phyloP scores from a whole-genome alignment of 2,797 vertebrate species.

The Delichon dasypus region DNA sequence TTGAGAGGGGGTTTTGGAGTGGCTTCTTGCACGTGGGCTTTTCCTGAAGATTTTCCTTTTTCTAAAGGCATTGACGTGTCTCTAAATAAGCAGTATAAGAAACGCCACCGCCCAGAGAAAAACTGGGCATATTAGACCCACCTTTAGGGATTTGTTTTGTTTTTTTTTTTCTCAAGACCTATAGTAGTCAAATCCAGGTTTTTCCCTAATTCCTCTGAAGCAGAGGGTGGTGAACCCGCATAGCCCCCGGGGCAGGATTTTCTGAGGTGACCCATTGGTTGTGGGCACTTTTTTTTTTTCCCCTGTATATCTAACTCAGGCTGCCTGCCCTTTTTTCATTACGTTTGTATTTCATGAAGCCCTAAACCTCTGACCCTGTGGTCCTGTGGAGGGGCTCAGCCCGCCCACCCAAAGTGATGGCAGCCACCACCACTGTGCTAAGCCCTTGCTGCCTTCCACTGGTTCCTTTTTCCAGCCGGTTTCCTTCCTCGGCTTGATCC shows the following conservation, averaged over 20 bases:
- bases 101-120: not conserved
- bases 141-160: not conserved
- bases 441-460: not conserved
- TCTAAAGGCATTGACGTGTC: not conserved
- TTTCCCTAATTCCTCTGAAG: not conserved
- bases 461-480: not conserved
- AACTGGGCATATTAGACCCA: not conserved
- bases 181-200: not conserved
- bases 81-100: not conserved
- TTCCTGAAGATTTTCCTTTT: not conserved
- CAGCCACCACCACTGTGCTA: not conserved
- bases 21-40: not conserved
- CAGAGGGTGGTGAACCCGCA: not conserved
- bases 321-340: not conserved
- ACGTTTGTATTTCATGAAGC: not conserved
- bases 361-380: not conserved
- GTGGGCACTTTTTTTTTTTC: not conserved
- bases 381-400: not conserved
- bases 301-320: rapidly evolving
- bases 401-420: not conserved
- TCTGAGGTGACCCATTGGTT: not conserved
- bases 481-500: conserved; percentile 17
- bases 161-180: not conserved
- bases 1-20: rapidly evolving
- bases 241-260: not conserved